These are phyloP conservation scores for Cantharis rufa DNA, from an alignment of 2,888 invertebrate genomes.

Conservation along the genomic window DNA sequence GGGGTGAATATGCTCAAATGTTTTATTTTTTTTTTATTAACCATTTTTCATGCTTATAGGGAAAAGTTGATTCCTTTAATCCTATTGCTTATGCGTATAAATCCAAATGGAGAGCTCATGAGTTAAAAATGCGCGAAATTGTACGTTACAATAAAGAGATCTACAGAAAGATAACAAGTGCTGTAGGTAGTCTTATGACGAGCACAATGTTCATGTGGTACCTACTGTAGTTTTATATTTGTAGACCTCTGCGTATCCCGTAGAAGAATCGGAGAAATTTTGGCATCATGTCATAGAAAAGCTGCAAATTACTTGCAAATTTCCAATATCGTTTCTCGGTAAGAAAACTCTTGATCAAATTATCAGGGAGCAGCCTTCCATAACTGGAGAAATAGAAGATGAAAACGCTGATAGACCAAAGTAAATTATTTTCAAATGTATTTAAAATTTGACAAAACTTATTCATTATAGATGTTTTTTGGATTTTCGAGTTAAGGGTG, in stretches of 20 bases:
- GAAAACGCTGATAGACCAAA: constrained; percentile 23
- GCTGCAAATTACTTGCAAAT: constrained; percentile 42
- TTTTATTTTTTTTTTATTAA: not conserved
- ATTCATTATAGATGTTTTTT: constrained; percentile 47
- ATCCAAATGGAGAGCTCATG: constrained; percentile 43
- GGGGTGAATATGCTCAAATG: constrained; percentile 56
- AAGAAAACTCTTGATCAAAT: constrained; percentile 42
- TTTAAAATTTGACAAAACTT: not conserved
- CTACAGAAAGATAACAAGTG: constrained; percentile 32
- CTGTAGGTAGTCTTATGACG: constrained; percentile 24
- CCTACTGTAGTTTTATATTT: not conserved
- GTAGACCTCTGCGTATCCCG: constrained; percentile 40
- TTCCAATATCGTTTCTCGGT: constrained; percentile 42
- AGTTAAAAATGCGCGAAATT: constrained; percentile 38
- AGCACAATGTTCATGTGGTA: not conserved
- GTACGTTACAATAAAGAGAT: constrained; percentile 42
- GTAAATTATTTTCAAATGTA: constrained; percentile 8
- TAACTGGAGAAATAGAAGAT: constrained; percentile 39
- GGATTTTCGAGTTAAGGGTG: constrained; percentile 50
- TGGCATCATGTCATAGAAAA: constrained; percentile 41
- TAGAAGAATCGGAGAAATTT: constrained; percentile 32
- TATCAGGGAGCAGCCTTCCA: constrained; percentile 43
- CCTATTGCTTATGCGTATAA: constrained; percentile 41
- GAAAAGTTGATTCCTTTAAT: constrained; percentile 45
- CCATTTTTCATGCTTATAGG: constrained; percentile 35